These are phyloP conservation scores for Glareola pratincola DNA, from an alignment of 2,113 vertebrate species.

Conservation along the genomic window DNA sequence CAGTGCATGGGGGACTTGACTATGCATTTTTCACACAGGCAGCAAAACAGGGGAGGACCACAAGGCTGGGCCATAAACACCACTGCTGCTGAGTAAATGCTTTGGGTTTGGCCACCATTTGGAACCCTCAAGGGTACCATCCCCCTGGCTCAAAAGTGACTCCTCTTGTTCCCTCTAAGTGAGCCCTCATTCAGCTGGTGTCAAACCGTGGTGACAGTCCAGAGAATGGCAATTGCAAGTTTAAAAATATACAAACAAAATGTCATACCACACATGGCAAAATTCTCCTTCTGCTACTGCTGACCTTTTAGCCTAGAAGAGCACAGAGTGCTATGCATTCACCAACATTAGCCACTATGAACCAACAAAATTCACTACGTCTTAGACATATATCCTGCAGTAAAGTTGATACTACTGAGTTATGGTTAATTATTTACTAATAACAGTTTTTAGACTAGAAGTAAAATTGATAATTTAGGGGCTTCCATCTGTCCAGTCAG, in stretches of 20 bases:
- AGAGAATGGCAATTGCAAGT: background rate
- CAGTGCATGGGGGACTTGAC: background rate
- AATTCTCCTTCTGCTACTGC: background rate
- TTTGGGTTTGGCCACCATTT: background rate
- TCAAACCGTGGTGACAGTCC: background rate
- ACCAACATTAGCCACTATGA: background rate
- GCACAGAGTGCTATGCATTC: background rate
- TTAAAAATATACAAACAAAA: background rate
- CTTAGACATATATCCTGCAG: background rate
- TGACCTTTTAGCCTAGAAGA: background rate
- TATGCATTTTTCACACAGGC: background rate
- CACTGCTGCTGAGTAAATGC: background rate
- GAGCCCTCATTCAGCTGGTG: background rate
- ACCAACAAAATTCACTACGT: background rate
- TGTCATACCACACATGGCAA: fast-evolving
- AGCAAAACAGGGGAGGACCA: background rate
- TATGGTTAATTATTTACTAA: background rate
- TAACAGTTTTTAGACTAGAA: background rate
- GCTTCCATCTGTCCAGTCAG: background rate
- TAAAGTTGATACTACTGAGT: background rate
- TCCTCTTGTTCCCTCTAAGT: background rate
- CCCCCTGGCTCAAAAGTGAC: background rate
- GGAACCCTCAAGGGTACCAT: background rate
- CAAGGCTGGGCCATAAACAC: background rate
- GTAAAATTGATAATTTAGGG: background rate